A percentile compares a stretch with the other conserved stretches of the same genome.
These are phyloP conservation scores for Trichomalopsis sarcophagae DNA, from an alignment of 1,140 invertebrate species.

Conservation along the genomic window DNA sequence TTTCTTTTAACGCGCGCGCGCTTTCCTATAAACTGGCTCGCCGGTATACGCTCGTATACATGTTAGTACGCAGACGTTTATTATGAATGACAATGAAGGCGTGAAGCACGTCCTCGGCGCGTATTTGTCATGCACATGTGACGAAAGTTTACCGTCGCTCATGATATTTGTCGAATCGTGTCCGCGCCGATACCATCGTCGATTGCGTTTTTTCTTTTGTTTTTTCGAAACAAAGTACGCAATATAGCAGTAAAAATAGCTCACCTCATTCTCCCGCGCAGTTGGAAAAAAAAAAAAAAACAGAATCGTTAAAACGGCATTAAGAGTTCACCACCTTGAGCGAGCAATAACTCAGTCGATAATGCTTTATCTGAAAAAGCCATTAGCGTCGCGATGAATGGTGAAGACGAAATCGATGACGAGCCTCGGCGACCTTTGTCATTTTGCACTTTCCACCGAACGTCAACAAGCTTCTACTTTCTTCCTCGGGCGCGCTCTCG, in stretches of 20 bases:
- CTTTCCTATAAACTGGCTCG: background rate
- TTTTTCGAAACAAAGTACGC: background rate
- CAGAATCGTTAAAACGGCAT: background rate
- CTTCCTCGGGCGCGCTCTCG: background rate
- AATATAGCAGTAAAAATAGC: no score
- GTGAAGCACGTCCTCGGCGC: background rate
- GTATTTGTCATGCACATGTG: background rate
- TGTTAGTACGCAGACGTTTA: background rate
- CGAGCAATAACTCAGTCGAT: conserved; percentile 9
- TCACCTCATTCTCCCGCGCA: background rate
- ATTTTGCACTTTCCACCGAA: background rate
- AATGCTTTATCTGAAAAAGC: conserved; percentile 12
- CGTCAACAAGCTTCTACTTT: conserved; percentile 5
- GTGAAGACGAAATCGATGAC: background rate
- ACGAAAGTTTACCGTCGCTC: background rate
- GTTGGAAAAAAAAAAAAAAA: conserved; percentile 3
- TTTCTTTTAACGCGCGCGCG: background rate
- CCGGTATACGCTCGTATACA: no score
- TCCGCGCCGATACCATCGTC: background rate
- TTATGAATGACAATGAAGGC: conserved; percentile 3
- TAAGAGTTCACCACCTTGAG: background rate
- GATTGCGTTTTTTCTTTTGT: background rate
- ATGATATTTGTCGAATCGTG: no score
- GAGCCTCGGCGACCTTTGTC: background rate
- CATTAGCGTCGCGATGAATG: background rate